Evolutionary conservation across 2,797 vertebrate species (phyloP).

Genomic region (Anableps anableps): DNA sequence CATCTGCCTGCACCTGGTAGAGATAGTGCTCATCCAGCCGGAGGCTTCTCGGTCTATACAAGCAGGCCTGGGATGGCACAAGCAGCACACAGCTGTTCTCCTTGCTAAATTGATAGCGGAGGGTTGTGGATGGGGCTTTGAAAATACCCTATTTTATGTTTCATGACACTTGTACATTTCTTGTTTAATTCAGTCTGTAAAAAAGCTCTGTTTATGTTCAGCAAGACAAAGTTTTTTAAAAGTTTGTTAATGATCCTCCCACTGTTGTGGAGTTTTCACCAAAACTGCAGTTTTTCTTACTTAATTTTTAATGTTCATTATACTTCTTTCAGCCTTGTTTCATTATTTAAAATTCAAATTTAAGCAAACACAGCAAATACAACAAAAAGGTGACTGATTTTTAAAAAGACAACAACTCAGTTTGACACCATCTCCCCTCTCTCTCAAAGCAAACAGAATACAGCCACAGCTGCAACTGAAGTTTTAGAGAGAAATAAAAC

Average conservation of each 20-base stretch:
- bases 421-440: conserved; percentile 16
- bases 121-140: conserved; percentile 73
- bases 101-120: conserved; percentile 79
- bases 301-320: conserved; percentile 27
- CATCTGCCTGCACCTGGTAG: conserved; percentile 77
- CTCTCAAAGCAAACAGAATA: conserved; percentile 15
- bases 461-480: not conserved
- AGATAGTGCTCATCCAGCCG: conserved; percentile 77
- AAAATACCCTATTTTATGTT: conserved; percentile 73
- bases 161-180: conserved; percentile 73
- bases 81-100: conserved; percentile 76
- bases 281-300: conserved; percentile 19
- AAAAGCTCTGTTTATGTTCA: conserved; percentile 43
- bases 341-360: conserved; percentile 41
- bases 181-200: conserved; percentile 63
- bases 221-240: conserved; percentile 52
- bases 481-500: not conserved
- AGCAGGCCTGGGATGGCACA: conserved; percentile 74
- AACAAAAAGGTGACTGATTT: conserved; percentile 25
- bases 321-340: conserved; percentile 46
- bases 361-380: conserved; percentile 14
- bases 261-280: conserved; percentile 29
- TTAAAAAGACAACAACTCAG: conserved; percentile 24
- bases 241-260: conserved; percentile 53
- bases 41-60: conserved; percentile 76